Evolutionary conservation across 2,888 invertebrate genomes (phyloP).

Genomic region (Encarsia formosa): DNA sequence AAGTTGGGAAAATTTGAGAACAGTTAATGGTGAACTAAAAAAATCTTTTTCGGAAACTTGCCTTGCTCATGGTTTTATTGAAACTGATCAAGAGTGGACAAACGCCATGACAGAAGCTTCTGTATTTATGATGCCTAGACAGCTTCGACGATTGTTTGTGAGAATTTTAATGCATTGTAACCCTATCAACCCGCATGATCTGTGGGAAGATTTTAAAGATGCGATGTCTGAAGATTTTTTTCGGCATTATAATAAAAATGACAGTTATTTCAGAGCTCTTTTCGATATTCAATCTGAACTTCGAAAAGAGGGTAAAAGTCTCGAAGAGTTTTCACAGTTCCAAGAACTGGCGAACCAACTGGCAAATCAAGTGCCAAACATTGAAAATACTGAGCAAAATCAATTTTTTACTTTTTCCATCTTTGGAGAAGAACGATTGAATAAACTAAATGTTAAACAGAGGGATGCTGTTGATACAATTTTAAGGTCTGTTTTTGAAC

Average conservation of each 20-base stretch:
- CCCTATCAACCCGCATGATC: slow-evolving; percentile 25
- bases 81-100: slow-evolving; percentile 19
- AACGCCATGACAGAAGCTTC: slow-evolving; percentile 11
- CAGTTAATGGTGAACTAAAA: slow-evolving; percentile 30
- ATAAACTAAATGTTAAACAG: slow-evolving; percentile 13
- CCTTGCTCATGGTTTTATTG: slow-evolving; percentile 16
- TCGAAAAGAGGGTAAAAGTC: neutral
- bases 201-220: slow-evolving; percentile 26
- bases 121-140: slow-evolving; percentile 24
- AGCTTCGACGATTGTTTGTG: slow-evolving; percentile 37
- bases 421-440: slow-evolving; percentile 1
- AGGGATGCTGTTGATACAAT: slow-evolving; percentile 14
- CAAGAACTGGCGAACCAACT: too few relatives aligned
- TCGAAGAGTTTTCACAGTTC: neutral
- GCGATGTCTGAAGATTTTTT: slow-evolving; percentile 27
- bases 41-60: slow-evolving; percentile 22
- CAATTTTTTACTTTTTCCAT: too few relatives aligned
- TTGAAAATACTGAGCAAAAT: too few relatives aligned
- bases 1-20: slow-evolving; percentile 35
- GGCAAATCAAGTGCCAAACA: too few relatives aligned
- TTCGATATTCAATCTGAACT: neutral
- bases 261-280: neutral
- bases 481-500: neutral
- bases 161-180: slow-evolving; percentile 31
- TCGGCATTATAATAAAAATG: neutral